Base-by-base conservation (phyloP, 2,888 invertebrate genomes). In the Scrobipalpa atriplicella region DNA sequence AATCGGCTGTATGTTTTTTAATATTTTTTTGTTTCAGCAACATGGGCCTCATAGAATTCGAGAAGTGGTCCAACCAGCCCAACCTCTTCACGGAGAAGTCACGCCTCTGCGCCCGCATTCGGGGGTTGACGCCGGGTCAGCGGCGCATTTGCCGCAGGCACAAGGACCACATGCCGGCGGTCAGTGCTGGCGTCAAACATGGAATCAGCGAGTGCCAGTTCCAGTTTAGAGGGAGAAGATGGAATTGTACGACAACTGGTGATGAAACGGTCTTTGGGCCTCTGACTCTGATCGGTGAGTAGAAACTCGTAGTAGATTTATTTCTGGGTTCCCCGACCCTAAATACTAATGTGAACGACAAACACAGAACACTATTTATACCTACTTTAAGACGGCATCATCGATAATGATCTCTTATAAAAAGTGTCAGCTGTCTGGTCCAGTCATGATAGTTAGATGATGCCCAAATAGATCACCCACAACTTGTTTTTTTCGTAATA, bases 251-350 rank as follows among this genome's bases (percentile, higher is more conserved):
- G 0, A 94, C 96, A 0, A 93, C 94, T 10, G 76, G 73, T 38
- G 97, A 98, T 77, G 95, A 95, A 18, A 96, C 96, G 0, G 97
- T 98, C 0, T 97, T 98, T 81, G 98, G 98, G 58, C 98, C 98
- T 1, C 94, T 98, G 71, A 95, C 97, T 65, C 94, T 95, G 76
- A 95, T 97, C 81, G 97, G 98, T 98, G 86, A 94, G 95, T 69
- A 16, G 29, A 29, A 29, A 3, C 21, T n/a, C 36, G 2, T 38
- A n/a, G n/a, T n/a, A n/a, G n/a, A 10, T 8, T 18, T 2, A 38
- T 10, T 13, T 38, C n/a, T 47, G 16, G n/a, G n/a, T n/a, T 47
- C 47, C 47, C n/a, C n/a, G n/a, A n/a, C n/a, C n/a, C n/a, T n/a
- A n/a, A n/a, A n/a, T n/a, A n/a, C n/a, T n/a, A n/a, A n/a, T n/a